phyloP scores from a whole-genome alignment of 2,797 vertebrate genomes.

The Argentina silus region DNA sequence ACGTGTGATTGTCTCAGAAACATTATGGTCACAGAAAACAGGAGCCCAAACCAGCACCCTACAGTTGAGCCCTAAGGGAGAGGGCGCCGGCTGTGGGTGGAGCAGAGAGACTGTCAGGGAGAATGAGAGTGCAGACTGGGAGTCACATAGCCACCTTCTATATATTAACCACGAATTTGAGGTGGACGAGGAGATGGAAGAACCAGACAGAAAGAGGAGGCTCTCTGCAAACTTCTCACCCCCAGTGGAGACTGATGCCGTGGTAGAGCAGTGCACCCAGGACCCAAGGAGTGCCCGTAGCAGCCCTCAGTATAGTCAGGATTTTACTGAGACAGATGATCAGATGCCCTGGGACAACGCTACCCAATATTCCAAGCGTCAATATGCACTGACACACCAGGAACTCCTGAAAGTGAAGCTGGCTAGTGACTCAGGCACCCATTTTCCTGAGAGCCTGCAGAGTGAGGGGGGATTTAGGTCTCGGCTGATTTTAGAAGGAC shows the following conservation, averaged over 20 bases:
- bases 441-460: conserved; percentile 22
- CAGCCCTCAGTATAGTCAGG: not conserved
- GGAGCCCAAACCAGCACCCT: not conserved
- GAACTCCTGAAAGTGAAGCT: conserved; percentile 9
- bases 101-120: conserved; percentile 29
- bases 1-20: conserved; percentile 25
- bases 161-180: conserved; percentile 15
- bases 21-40: conserved; percentile 11
- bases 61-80: not conserved
- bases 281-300: conserved; percentile 34
- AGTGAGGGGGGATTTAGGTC: conserved; percentile 34
- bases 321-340: conserved; percentile 9
- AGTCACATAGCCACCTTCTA: not conserved
- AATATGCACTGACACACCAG: conserved; percentile 18
- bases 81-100: conserved; percentile 13
- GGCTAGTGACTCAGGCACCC: not conserved
- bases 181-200: conserved; percentile 45
- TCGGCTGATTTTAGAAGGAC: conserved; percentile 11
- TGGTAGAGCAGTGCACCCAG: conserved; percentile 44
- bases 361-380: conserved; percentile 47
- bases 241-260: conserved; percentile 33
- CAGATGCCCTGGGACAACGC: conserved; percentile 16
- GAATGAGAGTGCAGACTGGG: conserved; percentile 13
- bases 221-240: conserved; percentile 2
- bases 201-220: conserved; percentile 62